Percentiles rank a stretch among this genome's conserved stretches.
These are phyloP conservation scores for Patiria pectinifera DNA, from an alignment of 53 echinoderm and acorn worm genomes.

Conservation along the genomic window DNA sequence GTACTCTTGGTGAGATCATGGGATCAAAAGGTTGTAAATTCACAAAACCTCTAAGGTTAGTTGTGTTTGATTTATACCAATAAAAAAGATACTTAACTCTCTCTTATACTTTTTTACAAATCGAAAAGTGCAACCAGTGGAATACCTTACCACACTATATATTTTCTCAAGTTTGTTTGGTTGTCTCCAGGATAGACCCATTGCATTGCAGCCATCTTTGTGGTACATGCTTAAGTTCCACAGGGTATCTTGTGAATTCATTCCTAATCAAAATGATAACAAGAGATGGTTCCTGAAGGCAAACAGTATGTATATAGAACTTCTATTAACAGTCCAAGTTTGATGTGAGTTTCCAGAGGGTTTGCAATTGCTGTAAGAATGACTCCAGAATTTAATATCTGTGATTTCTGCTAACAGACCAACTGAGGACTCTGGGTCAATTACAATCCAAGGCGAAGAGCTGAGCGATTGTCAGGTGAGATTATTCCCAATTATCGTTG, in stretches of 20 bases:
- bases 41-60: constrained; percentile 75
- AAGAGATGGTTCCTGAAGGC: too few species aligned
- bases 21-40: constrained; percentile 76
- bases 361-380: neutral
- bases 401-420: constrained; percentile 45
- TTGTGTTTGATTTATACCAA: neutral
- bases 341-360: neutral
- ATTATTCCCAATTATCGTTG: neutral
- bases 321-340: too few species aligned
- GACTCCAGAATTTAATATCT: neutral
- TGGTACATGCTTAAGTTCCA: too few species aligned
- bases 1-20: constrained; percentile 93
- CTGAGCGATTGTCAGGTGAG: constrained; percentile 89
- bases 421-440: constrained; percentile 78
- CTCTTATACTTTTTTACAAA: neutral
- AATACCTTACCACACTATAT: too few species aligned
- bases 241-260: too few species aligned
- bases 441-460: constrained; percentile 87
- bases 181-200: too few species aligned
- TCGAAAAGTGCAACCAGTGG: too few species aligned
- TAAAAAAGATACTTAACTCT: too few species aligned
- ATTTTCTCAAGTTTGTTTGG: too few species aligned
- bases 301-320: too few species aligned
- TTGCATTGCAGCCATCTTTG: too few species aligned
- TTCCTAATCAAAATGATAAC: too few species aligned